These are phyloP conservation scores for Panulirus ornatus DNA, from an alignment of 1,140 invertebrate species.

Conservation along the genomic window DNA sequence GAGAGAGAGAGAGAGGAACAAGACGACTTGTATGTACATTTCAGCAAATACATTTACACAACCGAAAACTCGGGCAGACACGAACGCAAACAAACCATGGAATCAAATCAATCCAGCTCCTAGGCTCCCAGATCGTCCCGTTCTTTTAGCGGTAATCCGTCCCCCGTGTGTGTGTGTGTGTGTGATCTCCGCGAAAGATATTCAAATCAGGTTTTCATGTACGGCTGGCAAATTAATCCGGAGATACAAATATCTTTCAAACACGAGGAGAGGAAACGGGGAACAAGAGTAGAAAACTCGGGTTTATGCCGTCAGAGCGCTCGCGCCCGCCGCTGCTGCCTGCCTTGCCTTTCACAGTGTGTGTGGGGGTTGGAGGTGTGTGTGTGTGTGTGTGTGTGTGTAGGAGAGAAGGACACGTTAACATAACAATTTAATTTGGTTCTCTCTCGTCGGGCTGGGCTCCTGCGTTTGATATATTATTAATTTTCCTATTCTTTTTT, in stretches of 20 bases:
- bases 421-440: conserved; percentile 37
- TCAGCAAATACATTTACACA: too few relatives aligned
- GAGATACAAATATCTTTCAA: conserved; percentile 50
- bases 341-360: too few relatives aligned
- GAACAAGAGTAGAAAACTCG: background rate
- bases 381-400: too few relatives aligned
- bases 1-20: background rate
- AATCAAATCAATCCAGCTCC: too few relatives aligned
- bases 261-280: conserved; percentile 4
- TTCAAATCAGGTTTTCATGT: conserved; percentile 41
- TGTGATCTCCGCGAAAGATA: conserved; percentile 11
- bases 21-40: too few relatives aligned
- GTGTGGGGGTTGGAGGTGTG: too few relatives aligned
- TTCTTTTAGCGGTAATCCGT: background rate
- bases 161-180: too few relatives aligned
- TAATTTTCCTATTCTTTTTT: background rate
- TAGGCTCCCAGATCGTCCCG: background rate
- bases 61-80: background rate
- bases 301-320: background rate
- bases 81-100: too few relatives aligned
- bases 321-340: background rate
- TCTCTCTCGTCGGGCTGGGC: background rate
- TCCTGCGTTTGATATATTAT: conserved; percentile 27
- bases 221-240: conserved; percentile 26
- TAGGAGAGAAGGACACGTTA: too few relatives aligned